phyloP scores from a whole-genome alignment of 2,113 vertebrate genomes.

The Tachuris rubrigastra region DNA sequence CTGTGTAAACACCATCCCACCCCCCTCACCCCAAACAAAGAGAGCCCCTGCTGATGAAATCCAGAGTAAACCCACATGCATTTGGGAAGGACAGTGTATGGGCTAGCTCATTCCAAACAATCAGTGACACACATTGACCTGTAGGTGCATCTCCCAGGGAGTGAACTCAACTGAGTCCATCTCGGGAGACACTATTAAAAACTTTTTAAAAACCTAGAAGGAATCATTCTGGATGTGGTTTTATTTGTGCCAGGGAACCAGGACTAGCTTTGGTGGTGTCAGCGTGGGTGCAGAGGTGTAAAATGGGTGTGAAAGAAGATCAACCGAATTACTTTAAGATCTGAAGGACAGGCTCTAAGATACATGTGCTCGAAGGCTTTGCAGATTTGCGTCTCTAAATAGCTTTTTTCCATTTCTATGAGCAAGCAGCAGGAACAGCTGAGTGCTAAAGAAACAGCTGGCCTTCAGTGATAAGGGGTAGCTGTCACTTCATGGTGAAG shows the following conservation, averaged over 20 bases:
- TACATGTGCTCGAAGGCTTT: background rate
- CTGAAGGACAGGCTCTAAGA: background rate
- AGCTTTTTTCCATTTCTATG: slow-evolving; percentile 23
- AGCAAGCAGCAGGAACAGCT: slow-evolving; percentile 47
- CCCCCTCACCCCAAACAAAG: background rate
- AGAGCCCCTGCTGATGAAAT: background rate
- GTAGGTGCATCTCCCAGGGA: background rate
- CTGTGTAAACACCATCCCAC: background rate
- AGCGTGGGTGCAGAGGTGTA: background rate
- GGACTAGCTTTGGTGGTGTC: background rate
- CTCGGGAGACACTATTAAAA: background rate
- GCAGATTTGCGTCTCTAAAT: slow-evolving; percentile 42
- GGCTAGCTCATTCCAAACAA: background rate
- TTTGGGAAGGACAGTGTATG: background rate
- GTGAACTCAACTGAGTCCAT: background rate
- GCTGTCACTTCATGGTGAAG: slow-evolving; percentile 9
- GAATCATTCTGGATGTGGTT: background rate
- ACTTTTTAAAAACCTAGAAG: background rate
- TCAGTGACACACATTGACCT: background rate
- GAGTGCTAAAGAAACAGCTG: slow-evolving; percentile 49
- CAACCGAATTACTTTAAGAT: background rate
- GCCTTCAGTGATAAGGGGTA: slow-evolving; percentile 43
- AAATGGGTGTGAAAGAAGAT: slow-evolving; percentile 6
- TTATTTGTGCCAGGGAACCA: background rate
- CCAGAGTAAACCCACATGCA: background rate